Percentiles rank a stretch among this genome's conserved stretches.
These are phyloP conservation scores for Hypomecis punctinalis DNA, from an alignment of 2,888 invertebrate species.

Conservation along the genomic window DNA sequence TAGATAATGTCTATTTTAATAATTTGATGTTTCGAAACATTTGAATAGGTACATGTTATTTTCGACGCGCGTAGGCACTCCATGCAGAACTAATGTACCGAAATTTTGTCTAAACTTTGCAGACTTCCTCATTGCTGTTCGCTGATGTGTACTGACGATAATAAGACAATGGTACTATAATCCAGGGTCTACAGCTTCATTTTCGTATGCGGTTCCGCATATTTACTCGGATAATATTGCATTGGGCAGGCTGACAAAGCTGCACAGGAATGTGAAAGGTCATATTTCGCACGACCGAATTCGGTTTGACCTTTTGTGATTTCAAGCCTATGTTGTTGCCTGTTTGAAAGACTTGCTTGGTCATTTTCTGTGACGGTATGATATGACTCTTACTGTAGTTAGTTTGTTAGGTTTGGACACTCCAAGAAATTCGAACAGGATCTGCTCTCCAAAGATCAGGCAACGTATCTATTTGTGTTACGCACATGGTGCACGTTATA, in stretches of 20 bases:
- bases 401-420: neutral
- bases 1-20: neutral
- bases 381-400: neutral
- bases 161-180: constrained; percentile 25
- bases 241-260: constrained; percentile 9
- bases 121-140: constrained; percentile 33
- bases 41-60: neutral
- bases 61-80: neutral
- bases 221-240: constrained; percentile 6
- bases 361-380: neutral
- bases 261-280: constrained; percentile 23
- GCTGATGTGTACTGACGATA: constrained; percentile 22
- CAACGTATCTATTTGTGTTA: no score
- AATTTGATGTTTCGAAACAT: neutral
- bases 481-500: no score
- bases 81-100: constrained; percentile 8
- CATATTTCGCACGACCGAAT: constrained; percentile 22
- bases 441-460: no score
- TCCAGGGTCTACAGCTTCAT: constrained; percentile 29
- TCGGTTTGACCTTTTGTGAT: constrained; percentile 30
- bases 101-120: constrained; percentile 20
- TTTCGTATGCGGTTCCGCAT: constrained; percentile 19
- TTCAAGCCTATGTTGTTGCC: neutral
- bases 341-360: constrained; percentile 1
- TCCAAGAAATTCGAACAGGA: no score